Percentiles rank a stretch among this genome's conserved stretches.
Evolutionary conservation across 2,113 vertebrate genomes (phyloP).

Genomic region (Phrynosoma platyrhinos): DNA sequence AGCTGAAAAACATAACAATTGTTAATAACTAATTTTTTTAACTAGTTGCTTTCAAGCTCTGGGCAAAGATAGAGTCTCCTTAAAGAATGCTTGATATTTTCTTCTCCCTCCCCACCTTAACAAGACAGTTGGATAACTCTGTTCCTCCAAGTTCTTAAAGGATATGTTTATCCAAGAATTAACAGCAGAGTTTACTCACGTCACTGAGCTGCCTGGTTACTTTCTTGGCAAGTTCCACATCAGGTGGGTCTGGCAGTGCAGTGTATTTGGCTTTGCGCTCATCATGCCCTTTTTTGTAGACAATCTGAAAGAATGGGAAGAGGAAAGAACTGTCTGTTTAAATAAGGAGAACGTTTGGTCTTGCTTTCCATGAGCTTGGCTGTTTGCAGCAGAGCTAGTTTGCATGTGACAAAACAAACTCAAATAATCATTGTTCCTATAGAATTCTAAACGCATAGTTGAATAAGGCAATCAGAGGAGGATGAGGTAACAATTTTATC

Average conservation of each 20-base stretch:
- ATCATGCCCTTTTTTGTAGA: conserved; percentile 93
- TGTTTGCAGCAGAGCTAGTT: rapidly evolving
- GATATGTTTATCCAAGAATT: neutral
- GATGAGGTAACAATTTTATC: neutral
- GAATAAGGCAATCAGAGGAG: neutral
- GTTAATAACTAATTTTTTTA: neutral
- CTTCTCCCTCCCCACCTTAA: neutral
- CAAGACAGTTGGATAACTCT: neutral
- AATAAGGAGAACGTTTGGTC: conserved; percentile 6
- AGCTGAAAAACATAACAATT: too few species aligned
- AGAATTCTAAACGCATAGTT: neutral
- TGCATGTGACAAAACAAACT: neutral
- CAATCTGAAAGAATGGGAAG: conserved; percentile 77
- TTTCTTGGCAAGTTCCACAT: conserved; percentile 90
- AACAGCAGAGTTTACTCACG: conserved; percentile 78
- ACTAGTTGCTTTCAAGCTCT: neutral
- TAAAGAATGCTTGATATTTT: neutral
- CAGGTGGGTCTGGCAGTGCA: conserved; percentile 89
- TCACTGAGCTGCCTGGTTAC: conserved; percentile 89
- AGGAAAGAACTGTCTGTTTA: neutral
- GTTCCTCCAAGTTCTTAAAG: neutral
- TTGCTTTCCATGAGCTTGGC: neutral
- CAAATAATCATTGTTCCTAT: rapidly evolving
- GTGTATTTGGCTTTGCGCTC: conserved; percentile 89
- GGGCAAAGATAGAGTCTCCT: neutral